A percentile compares a stretch with the other conserved stretches of the same genome.
These are phyloP conservation scores for Deilephila porcellus DNA, from an alignment of 2,888 invertebrate genomes.

Conservation along the genomic window DNA sequence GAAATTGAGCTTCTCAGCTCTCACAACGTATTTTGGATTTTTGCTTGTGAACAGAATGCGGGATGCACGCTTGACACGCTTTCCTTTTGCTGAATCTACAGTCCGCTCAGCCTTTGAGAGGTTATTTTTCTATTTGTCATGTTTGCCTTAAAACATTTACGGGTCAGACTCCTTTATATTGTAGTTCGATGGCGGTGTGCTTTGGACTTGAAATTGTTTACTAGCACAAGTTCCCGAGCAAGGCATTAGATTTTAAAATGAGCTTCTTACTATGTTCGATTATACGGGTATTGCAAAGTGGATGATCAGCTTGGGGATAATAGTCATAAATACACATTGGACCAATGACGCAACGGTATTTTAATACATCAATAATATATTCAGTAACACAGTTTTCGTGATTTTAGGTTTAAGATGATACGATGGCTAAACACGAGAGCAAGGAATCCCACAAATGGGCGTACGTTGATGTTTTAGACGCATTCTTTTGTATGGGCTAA, in stretches of 20 bases:
- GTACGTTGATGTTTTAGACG: no score
- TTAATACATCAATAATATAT: not conserved
- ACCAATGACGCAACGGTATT: not conserved
- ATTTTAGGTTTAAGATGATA: not conserved
- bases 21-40: slow-evolving; percentile 41
- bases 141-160: slow-evolving; percentile 7
- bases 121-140: slow-evolving; percentile 14
- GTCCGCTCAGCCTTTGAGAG: slow-evolving; percentile 9
- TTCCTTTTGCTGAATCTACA: slow-evolving; percentile 17
- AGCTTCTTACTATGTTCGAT: not conserved
- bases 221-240: not conserved
- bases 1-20: slow-evolving; percentile 45
- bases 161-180: slow-evolving; percentile 19
- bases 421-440: not conserved
- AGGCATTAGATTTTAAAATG: not conserved
- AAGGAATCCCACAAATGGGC: no score
- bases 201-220: not conserved
- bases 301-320: not conserved
- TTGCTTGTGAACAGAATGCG: slow-evolving; percentile 24
- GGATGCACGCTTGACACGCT: slow-evolving; percentile 25
- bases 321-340: not conserved
- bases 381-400: not conserved
- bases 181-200: not conserved
- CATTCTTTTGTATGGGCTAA: no score
- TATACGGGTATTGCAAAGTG: not conserved